phyloP scores from a whole-genome alignment of 1,140 invertebrate genomes.

The Armadillidium nasatum region DNA sequence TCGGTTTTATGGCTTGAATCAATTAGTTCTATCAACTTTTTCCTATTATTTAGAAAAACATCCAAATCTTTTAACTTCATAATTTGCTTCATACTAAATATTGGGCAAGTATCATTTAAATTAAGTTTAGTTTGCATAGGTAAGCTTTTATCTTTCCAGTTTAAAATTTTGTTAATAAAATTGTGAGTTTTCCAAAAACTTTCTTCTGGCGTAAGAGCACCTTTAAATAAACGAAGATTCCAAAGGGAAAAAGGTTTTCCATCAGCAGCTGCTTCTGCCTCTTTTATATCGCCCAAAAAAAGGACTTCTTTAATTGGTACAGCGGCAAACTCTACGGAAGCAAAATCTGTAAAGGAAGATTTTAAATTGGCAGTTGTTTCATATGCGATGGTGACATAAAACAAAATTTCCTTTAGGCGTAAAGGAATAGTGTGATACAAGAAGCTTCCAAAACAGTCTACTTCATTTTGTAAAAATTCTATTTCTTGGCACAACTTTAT shows the following conservation, averaged over 20 bases:
- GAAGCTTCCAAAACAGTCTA: conserved; percentile 24
- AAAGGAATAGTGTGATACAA: conserved; percentile 38
- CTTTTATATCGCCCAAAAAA: conserved; percentile 18
- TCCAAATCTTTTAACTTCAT: conserved; percentile 29
- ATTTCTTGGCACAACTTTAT: conserved; percentile 20
- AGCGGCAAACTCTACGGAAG: conserved; percentile 21
- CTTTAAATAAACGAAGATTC: conserved; percentile 31
- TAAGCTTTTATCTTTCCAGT: background rate
- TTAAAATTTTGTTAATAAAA: conserved; percentile 29
- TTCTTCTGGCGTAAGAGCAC: conserved; percentile 22
- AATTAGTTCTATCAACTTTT: conserved; percentile 7
- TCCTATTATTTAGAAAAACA: conserved; percentile 28
- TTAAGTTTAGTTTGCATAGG: conserved; percentile 15
- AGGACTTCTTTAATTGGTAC: conserved; percentile 19
- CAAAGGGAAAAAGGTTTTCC: conserved; percentile 28
- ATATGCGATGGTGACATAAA: conserved; percentile 39
- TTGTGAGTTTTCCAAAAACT: conserved; percentile 37
- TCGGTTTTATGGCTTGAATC: background rate
- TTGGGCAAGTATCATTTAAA: background rate
- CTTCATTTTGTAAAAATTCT: background rate
- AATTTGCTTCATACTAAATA: conserved; percentile 36
- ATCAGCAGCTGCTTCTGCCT: conserved; percentile 5
- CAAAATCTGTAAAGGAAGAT: background rate
- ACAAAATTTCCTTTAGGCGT: background rate
- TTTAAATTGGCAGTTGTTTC: conserved; percentile 32